phyloP scores from a whole-genome alignment of 1,140 invertebrate genomes.

The Tachypleus tridentatus region DNA sequence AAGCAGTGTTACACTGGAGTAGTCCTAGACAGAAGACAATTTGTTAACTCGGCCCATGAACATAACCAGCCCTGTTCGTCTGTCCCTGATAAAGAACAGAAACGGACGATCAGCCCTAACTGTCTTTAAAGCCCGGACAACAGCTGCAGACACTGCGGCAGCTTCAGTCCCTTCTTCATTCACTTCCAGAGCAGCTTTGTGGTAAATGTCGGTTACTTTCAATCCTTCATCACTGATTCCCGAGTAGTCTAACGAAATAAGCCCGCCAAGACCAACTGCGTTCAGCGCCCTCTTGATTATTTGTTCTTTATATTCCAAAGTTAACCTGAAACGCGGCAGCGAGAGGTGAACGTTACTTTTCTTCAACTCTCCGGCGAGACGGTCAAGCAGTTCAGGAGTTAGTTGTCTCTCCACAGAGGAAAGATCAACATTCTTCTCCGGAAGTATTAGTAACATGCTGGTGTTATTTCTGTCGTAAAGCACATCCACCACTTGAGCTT shows the following conservation, averaged over 20 bases:
- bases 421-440: not conserved
- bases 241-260: slow-evolving; percentile 50
- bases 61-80: slow-evolving; percentile 25
- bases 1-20: no score
- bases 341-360: no score
- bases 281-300: not conserved
- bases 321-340: not conserved
- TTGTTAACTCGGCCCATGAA: slow-evolving; percentile 26
- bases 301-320: not conserved
- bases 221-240: slow-evolving; percentile 28
- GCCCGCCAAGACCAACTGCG: slow-evolving; percentile 41
- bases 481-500: slow-evolving; percentile 49
- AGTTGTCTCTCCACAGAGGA: not conserved
- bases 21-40: no score
- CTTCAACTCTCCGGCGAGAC: not conserved
- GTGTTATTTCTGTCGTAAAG: slow-evolving; percentile 52
- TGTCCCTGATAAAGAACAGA: slow-evolving; percentile 58
- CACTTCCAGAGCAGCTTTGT: slow-evolving; percentile 23
- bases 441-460: slow-evolving; percentile 55
- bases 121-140: slow-evolving; percentile 16
- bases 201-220: slow-evolving; percentile 11
- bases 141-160: slow-evolving; percentile 31
- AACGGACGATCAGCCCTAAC: slow-evolving; percentile 50
- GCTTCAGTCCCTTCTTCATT: slow-evolving; percentile 38
- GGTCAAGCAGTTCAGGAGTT: not conserved